phyloP scores from a whole-genome alignment of 2,113 vertebrate species.

The Shinisaurus crocodilurus region DNA sequence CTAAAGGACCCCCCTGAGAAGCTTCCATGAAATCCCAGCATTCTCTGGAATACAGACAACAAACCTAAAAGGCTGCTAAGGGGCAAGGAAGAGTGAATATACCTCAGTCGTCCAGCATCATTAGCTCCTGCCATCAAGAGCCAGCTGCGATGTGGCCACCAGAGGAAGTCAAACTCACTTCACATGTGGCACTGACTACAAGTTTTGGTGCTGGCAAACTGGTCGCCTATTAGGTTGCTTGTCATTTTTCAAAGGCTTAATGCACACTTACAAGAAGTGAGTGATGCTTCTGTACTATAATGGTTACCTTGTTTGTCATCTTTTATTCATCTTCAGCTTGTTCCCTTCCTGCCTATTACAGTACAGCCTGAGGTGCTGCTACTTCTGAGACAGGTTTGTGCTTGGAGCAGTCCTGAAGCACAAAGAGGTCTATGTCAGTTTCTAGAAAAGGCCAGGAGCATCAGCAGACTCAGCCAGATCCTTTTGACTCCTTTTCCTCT shows the following conservation, averaged over 20 bases:
- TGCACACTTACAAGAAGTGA: neutral
- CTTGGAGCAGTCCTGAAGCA: conserved; percentile 35
- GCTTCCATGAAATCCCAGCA: too few relatives aligned
- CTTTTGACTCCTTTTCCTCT: neutral
- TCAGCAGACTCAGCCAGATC: neutral
- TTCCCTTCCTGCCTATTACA: conserved; percentile 23
- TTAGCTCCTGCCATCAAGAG: neutral
- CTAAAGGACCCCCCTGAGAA: neutral
- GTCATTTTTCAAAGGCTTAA: conserved; percentile 26
- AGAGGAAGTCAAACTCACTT: neutral
- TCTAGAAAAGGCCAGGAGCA: neutral
- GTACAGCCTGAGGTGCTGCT: conserved; percentile 8
- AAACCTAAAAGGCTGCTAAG: neutral
- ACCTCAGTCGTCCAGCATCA: neutral
- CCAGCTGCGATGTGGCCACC: neutral
- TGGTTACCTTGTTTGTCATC: conserved; percentile 20
- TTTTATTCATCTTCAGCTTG: conserved; percentile 22
- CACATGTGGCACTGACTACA: neutral
- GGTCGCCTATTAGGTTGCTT: conserved; percentile 1
- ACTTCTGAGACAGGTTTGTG: neutral
- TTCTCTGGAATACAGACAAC: neutral
- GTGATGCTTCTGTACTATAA: neutral
- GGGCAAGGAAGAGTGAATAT: too few relatives aligned
- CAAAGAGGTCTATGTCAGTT: neutral
- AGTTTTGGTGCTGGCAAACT: neutral